Conservation (phyloP, 2,888 invertebrate species). For the Drosophila maculinotata region DNA sequence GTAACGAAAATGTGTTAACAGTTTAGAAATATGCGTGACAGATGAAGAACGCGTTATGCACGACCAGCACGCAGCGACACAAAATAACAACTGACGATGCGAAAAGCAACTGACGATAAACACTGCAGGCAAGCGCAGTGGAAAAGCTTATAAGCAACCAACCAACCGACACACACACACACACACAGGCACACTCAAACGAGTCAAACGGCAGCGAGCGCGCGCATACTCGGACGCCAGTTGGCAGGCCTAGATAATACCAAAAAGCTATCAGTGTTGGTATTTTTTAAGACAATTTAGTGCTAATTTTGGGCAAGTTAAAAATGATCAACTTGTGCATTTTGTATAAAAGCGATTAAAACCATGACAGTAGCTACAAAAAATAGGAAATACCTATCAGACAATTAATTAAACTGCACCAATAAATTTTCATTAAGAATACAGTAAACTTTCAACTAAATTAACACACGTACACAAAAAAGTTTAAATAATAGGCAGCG, state of each 20-base stretch:
- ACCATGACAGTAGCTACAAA: too few relatives aligned
- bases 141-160: conserved; percentile 51
- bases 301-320: not conserved
- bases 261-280: not conserved
- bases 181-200: conserved; percentile 10
- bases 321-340: too few relatives aligned
- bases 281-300: conserved; percentile 15
- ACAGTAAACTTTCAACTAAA: too few relatives aligned
- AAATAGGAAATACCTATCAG: too few relatives aligned
- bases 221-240: conserved; percentile 18
- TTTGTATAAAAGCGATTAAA: too few relatives aligned
- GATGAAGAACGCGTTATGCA: conserved; percentile 42
- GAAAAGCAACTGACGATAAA: conserved; percentile 54
- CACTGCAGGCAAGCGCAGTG: conserved; percentile 61
- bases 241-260: conserved; percentile 25
- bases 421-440: too few relatives aligned
- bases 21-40: conserved; percentile 26
- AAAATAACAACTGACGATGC: conserved; percentile 57
- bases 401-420: too few relatives aligned
- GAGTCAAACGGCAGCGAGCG: too few relatives aligned
- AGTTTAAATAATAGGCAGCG: not conserved
- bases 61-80: conserved; percentile 68
- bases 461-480: not conserved
- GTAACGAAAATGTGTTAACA: conserved; percentile 31
- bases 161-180: conserved; percentile 6